phyloP scores from a whole-genome alignment of 53 echinoderm and acorn worm genomes.

The Mesocentrotus franciscanus region DNA sequence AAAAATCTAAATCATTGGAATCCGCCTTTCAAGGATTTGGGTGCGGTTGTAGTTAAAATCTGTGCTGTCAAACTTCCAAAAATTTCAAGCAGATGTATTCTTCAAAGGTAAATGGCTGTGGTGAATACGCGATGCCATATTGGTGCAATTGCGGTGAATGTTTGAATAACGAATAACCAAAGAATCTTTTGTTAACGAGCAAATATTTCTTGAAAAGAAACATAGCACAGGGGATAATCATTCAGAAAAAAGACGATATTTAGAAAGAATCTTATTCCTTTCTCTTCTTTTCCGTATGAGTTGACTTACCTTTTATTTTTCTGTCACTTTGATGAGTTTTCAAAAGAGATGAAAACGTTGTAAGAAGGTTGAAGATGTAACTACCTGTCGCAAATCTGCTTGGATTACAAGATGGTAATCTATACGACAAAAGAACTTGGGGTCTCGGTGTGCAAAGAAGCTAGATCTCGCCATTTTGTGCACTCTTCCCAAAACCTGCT shows the following conservation, averaged over 20 bases:
- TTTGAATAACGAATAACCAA: background rate
- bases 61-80: constrained; percentile 10
- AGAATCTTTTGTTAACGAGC: constrained; percentile 44
- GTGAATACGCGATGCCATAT: constrained; percentile 45
- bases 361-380: constrained; percentile 29
- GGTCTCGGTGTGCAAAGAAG: constrained; percentile 23
- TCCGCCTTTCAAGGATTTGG: constrained; percentile 13
- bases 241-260: background rate
- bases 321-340: constrained; percentile 45
- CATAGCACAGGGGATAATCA: background rate
- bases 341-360: constrained; percentile 1
- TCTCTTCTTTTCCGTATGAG: background rate
- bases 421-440: constrained; percentile 25
- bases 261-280: background rate
- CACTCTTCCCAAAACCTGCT: constrained; percentile 24
- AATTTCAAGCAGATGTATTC: background rate
- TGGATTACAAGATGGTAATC: constrained; percentile 50
- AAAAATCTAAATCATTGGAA: background rate
- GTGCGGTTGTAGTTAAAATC: background rate
- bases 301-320: constrained; percentile 31
- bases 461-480: constrained; percentile 5
- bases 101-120: constrained; percentile 23
- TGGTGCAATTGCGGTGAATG: constrained; percentile 53
- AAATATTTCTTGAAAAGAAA: constrained; percentile 48
- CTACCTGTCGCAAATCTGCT: constrained; percentile 47